These are phyloP conservation scores for Erythrolamprus reginae DNA, from an alignment of 2,113 vertebrate genomes.

Conservation along the genomic window DNA sequence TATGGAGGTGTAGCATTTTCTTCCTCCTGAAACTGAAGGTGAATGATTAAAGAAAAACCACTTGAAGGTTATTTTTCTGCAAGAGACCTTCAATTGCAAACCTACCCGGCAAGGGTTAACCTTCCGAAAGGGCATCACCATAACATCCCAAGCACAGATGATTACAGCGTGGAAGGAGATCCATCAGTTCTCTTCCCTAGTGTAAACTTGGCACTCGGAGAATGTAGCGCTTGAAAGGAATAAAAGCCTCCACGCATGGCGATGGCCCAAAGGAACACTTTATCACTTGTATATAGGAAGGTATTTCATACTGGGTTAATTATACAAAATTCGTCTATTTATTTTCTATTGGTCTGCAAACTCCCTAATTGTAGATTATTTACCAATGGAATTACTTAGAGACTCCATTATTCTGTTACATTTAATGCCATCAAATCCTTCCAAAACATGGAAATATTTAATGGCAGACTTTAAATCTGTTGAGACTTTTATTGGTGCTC, in stretches of 20 bases:
- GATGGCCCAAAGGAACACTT: conserved; percentile 63
- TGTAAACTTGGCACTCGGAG: conserved; percentile 62
- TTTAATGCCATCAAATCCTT: conserved; percentile 57
- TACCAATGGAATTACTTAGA: conserved; percentile 67
- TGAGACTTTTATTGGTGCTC: conserved; percentile 46
- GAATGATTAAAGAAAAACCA: neutral
- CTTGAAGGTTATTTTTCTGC: neutral
- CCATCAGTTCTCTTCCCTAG: conserved; percentile 64
- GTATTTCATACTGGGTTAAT: conserved; percentile 64
- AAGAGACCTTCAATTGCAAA: neutral
- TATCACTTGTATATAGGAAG: conserved; percentile 65
- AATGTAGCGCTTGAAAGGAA: conserved; percentile 60
- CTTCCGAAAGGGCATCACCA: conserved; percentile 43
- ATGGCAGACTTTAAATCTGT: conserved; percentile 53
- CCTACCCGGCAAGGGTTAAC: conserved; percentile 48
- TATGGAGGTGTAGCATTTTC: neutral
- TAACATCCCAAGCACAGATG: conserved; percentile 53
- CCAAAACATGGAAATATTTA: conserved; percentile 53
- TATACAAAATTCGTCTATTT: conserved; percentile 65
- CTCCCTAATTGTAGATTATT: conserved; percentile 67
- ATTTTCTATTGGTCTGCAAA: conserved; percentile 67
- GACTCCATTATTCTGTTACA: conserved; percentile 68
- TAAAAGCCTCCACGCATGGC: conserved; percentile 66
- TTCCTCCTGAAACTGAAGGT: neutral
- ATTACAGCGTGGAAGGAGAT: conserved; percentile 55